Percentiles rank a stretch among this genome's conserved stretches.
These are phyloP conservation scores for Phymatocera aterrima DNA, from an alignment of 2,888 invertebrate genomes.

Conservation along the genomic window DNA sequence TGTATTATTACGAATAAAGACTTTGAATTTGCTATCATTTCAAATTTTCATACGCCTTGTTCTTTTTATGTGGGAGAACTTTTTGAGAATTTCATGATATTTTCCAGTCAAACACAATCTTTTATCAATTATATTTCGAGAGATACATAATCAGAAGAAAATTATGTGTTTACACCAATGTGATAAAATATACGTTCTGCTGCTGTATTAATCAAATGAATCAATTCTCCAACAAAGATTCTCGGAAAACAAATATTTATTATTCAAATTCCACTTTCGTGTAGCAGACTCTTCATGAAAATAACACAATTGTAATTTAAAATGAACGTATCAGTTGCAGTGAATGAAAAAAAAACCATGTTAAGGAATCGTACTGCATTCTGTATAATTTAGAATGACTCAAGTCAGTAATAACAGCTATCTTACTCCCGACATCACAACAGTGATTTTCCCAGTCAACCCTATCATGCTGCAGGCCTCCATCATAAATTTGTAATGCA, in stretches of 20 bases:
- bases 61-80: too few species aligned
- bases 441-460: slow-evolving; percentile 30
- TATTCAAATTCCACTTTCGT: background rate
- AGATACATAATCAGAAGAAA: background rate
- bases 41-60: too few species aligned
- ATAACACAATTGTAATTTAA: background rate
- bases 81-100: too few species aligned
- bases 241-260: background rate
- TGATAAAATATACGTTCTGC: background rate
- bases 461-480: slow-evolving; percentile 14
- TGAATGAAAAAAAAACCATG: background rate
- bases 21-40: background rate
- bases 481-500: slow-evolving; percentile 8
- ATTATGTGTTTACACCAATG: background rate
- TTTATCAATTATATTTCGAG: background rate
- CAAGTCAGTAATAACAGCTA: slow-evolving; percentile 12
- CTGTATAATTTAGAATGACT: slow-evolving; percentile 22
- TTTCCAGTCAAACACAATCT: slow-evolving; percentile 11
- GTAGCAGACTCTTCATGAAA: background rate
- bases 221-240: background rate
- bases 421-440: background rate
- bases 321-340: background rate
- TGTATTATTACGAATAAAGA: too few species aligned
- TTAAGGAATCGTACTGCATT: slow-evolving; percentile 4
- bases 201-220: background rate